A percentile compares a stretch with the other conserved stretches of the same genome.
Conservation (phyloP, 1,140 invertebrate genomes). For the Sycophila sp. region DNA sequence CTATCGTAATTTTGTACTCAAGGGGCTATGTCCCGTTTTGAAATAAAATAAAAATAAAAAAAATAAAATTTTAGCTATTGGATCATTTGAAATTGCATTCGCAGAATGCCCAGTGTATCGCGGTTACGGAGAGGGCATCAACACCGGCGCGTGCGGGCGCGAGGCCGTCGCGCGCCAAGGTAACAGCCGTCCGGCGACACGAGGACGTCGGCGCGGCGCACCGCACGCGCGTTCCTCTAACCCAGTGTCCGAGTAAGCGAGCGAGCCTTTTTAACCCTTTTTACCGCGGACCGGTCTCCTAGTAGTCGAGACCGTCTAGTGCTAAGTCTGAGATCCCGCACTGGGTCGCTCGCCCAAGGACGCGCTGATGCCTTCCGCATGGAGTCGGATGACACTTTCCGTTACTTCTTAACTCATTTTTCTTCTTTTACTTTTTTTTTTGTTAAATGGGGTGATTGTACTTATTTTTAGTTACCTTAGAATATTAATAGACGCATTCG, state of each 20-base stretch:
- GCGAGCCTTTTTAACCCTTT: not conserved
- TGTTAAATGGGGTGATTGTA: too few species aligned
- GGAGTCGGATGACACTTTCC: too few species aligned
- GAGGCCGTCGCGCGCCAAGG: constrained; percentile 41
- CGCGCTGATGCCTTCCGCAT: not conserved
- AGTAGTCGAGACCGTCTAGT: not conserved
- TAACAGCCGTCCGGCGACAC: not conserved
- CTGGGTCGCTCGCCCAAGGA: not conserved
- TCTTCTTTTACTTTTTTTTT: too few species aligned
- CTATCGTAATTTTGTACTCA: too few species aligned
- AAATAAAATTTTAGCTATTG: too few species aligned
- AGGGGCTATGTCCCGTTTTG: too few species aligned
- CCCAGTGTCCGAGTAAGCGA: constrained; percentile 41
- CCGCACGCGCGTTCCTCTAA: constrained; percentile 38
- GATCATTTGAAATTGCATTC: too few species aligned
- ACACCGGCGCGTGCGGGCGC: constrained; percentile 20
- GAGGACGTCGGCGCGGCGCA: constrained; percentile 16
- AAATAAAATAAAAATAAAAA: too few species aligned
- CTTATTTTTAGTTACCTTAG: too few species aligned
- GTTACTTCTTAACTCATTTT: too few species aligned
- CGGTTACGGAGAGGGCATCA: not conserved
- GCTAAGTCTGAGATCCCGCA: not conserved
- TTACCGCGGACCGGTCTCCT: constrained; percentile 23
- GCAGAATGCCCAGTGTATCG: not conserved
- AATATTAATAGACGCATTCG: too few species aligned